Percentiles rank a stretch among this genome's conserved stretches.
Evolutionary conservation across 2,888 invertebrate species (phyloP).

Genomic region (Ligdia adustata): DNA sequence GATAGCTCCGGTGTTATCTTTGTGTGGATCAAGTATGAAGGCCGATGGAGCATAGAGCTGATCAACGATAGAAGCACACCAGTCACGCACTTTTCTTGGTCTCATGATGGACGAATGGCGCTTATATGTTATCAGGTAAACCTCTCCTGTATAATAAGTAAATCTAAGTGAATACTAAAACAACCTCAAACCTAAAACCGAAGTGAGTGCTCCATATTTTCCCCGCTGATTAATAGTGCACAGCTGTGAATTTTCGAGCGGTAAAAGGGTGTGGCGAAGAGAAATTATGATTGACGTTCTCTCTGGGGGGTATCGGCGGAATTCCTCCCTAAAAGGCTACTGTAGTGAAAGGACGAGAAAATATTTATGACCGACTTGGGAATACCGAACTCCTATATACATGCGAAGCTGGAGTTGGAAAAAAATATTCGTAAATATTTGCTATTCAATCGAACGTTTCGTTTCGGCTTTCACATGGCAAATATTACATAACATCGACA

Average conservation of each 20-base stretch:
- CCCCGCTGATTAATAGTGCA: conserved; percentile 22
- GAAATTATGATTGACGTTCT: conserved; percentile 29
- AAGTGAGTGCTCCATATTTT: conserved; percentile 10
- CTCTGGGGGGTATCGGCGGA: conserved; percentile 20
- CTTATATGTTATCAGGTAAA: conserved; percentile 97
- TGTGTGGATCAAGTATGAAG: conserved; percentile 99
- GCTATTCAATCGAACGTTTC: conserved; percentile 31
- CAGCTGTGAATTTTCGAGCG: conserved; percentile 26
- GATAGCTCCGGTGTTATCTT: conserved; percentile 99
- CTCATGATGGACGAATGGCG: conserved; percentile 99
- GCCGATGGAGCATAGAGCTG: conserved; percentile 99
- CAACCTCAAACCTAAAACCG: neutral
- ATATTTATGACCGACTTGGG: conserved; percentile 20
- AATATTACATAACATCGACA: conserved; percentile 25
- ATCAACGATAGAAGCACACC: conserved; percentile 99
- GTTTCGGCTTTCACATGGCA: conserved; percentile 22
- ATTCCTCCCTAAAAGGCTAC: conserved; percentile 20
- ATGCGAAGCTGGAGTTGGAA: conserved; percentile 13
- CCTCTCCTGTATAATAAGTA: too few species aligned
- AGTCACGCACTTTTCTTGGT: conserved; percentile 99
- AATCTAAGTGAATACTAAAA: neutral
- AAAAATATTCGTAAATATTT: conserved; percentile 28
- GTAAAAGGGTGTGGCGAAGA: conserved; percentile 25
- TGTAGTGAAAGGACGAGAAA: conserved; percentile 18
- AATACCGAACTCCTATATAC: conserved; percentile 13